These are phyloP conservation scores for Mesochorus sp. DNA, from an alignment of 2,888 invertebrate species.

Conservation along the genomic window DNA sequence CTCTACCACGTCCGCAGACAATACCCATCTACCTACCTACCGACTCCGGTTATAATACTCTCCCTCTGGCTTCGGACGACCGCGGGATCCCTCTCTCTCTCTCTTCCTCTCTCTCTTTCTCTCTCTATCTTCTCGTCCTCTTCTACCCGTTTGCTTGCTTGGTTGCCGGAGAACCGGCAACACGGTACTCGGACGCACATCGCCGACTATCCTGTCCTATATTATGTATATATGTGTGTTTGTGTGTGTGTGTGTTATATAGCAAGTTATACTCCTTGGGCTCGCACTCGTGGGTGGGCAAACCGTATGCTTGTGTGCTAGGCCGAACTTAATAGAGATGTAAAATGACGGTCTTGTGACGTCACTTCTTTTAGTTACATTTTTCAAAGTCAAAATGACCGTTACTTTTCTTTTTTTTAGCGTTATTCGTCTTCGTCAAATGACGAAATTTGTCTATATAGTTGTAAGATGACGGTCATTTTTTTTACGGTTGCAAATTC, in stretches of 20 bases:
- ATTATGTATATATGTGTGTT: not conserved
- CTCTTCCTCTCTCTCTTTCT: slow-evolving; percentile 43
- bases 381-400: too few species aligned
- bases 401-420: too few species aligned
- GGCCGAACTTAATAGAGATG: too few species aligned
- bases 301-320: slow-evolving; percentile 73
- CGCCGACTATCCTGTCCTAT: slow-evolving; percentile 69
- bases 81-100: slow-evolving; percentile 50
- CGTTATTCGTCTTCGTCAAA: too few species aligned
- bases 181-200: slow-evolving; percentile 75
- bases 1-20: slow-evolving; percentile 82
- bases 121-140: slow-evolving; percentile 30
- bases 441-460: too few species aligned
- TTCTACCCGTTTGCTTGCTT: slow-evolving; percentile 38
- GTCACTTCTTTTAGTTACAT: too few species aligned
- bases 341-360: too few species aligned
- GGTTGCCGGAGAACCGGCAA: slow-evolving; percentile 75
- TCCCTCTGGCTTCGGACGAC: slow-evolving; percentile 54
- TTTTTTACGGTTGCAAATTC: too few species aligned
- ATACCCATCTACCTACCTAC: slow-evolving; percentile 85
- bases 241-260: too few species aligned
- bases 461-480: too few species aligned
- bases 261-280: not conserved
- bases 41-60: slow-evolving; percentile 80
- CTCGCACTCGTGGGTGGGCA: slow-evolving; percentile 62